Percentiles rank a stretch among this genome's conserved stretches.
phyloP scores from a whole-genome alignment of 2,888 invertebrate genomes.

The Leptinotarsa juncta region DNA sequence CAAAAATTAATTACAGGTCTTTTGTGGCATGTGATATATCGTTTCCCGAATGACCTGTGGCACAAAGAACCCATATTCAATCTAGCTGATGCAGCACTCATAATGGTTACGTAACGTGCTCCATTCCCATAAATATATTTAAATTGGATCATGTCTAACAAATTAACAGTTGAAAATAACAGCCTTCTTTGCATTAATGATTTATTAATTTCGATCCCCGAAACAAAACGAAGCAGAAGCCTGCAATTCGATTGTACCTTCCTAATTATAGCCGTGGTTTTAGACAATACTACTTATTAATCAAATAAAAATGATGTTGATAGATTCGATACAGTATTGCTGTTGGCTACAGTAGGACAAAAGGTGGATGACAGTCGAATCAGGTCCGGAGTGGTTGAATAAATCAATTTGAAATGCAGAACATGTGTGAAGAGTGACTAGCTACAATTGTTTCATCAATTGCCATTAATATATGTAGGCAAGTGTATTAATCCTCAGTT shows the following conservation, averaged over 20 bases:
- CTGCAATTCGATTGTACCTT: slow-evolving; percentile 26
- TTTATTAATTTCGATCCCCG: slow-evolving; percentile 32
- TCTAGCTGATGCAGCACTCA: slow-evolving; percentile 18
- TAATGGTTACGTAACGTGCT: slow-evolving; percentile 21
- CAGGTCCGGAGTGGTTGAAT: no score
- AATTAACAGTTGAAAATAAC: slow-evolving; percentile 39
- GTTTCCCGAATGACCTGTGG: slow-evolving; percentile 15
- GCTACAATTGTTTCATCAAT: no score
- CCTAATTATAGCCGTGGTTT: slow-evolving; percentile 28
- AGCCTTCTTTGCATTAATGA: slow-evolving; percentile 30
- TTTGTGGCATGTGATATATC: slow-evolving; percentile 17
- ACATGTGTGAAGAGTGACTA: no score
- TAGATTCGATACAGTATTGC: slow-evolving; percentile 25
- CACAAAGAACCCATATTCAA: slow-evolving; percentile 21
- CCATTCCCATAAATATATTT: slow-evolving; percentile 29
- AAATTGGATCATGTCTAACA: slow-evolving; percentile 37
- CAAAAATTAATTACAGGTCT: slow-evolving; percentile 15
- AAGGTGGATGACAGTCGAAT: neutral
- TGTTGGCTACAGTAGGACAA: slow-evolving; percentile 19
- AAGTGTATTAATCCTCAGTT: no score
- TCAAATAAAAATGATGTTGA: slow-evolving; percentile 38
- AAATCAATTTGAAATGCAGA: no score
- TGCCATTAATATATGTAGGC: no score
- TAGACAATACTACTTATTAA: slow-evolving; percentile 33
- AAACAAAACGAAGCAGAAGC: slow-evolving; percentile 31